Conservation (phyloP, 2,113 vertebrate genomes). For the Hemibates koningsi region DNA sequence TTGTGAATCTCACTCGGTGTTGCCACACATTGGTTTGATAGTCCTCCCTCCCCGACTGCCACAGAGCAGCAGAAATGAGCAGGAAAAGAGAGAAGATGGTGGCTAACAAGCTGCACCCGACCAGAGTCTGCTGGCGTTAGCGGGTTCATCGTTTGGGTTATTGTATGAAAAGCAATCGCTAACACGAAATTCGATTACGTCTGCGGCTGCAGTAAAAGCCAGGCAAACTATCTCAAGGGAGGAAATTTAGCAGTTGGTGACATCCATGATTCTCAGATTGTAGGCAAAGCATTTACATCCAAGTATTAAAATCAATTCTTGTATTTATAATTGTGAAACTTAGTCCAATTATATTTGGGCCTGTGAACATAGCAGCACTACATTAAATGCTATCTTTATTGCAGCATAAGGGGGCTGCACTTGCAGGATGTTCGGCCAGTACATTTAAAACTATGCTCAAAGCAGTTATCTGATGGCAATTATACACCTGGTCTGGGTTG, state of each 20-base stretch:
- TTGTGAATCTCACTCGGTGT: background rate
- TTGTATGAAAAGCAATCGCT: background rate
- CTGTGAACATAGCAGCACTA: background rate
- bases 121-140: background rate
- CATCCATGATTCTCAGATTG: background rate
- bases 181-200: background rate
- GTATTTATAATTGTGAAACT: background rate
- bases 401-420: background rate
- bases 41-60: background rate
- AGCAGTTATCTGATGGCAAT: background rate
- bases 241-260: background rate
- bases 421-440: background rate
- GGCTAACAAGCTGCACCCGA: background rate
- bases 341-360: background rate
- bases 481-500: background rate
- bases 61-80: background rate
- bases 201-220: background rate
- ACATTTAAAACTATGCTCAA: background rate
- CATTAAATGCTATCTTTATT: background rate
- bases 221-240: background rate
- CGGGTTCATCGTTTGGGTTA: background rate
- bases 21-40: background rate
- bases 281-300: background rate
- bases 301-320: background rate
- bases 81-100: background rate